Evolutionary conservation across 92 coral and sea anemone genomes (phyloP).

Genomic region (Zoanthus gigantus): DNA sequence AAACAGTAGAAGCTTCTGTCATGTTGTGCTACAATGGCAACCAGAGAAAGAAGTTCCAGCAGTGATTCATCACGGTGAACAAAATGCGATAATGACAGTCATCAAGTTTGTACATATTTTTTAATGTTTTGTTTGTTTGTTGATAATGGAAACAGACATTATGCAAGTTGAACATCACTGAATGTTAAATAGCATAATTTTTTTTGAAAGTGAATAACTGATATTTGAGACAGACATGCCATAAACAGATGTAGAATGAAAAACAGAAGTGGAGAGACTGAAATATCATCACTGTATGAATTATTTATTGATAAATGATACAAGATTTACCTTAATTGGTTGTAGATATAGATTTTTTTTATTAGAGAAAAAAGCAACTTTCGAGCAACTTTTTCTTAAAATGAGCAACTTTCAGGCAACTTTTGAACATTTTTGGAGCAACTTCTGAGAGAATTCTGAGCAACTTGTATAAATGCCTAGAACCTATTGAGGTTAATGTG

Average conservation of each 20-base stretch:
- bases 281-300: conserved; percentile 62
- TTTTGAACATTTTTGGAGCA: conserved; percentile 44
- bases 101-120: conserved; percentile 63
- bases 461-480: conserved; percentile 49
- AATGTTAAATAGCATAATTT: conserved; percentile 68
- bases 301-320: background rate
- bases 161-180: conserved; percentile 50
- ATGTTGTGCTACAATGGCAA: conserved; percentile 69
- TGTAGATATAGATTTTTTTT: conserved; percentile 45
- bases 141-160: background rate
- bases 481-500: no score
- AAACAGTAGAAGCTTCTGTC: conserved; percentile 70
- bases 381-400: conserved; percentile 54
- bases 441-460: conserved; percentile 55
- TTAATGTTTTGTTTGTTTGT: conserved; percentile 61
- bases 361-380: conserved; percentile 48
- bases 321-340: conserved; percentile 52
- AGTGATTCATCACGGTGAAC: conserved; percentile 61
- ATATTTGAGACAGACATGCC: conserved; percentile 58
- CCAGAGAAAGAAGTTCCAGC: conserved; percentile 62
- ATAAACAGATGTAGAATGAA: conserved; percentile 59
- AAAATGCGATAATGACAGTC: conserved; percentile 62
- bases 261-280: conserved; percentile 58
- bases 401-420: conserved; percentile 49
- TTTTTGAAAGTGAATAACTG: conserved; percentile 63